Evolutionary conservation across 2,797 vertebrate species (phyloP), one percentile per base, ranked within the genome.

Genomic region (Liparis tanakae): DNA sequence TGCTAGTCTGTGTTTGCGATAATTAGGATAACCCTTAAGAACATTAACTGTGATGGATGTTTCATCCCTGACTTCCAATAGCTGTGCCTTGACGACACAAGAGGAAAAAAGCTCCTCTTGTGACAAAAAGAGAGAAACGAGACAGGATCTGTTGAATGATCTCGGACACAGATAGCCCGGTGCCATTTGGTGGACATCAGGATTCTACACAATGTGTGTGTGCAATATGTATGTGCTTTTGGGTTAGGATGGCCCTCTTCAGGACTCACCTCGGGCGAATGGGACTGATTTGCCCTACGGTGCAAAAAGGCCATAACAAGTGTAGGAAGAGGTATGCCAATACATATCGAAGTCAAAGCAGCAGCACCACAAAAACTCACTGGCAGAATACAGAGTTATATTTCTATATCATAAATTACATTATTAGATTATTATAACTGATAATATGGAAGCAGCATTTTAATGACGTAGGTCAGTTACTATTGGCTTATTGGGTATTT

Each of bases 1-100:
- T 89, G 83, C 90, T 89, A 90, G 90, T 91, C 88, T 87, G 86
- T 91, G 90, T 91, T 89, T 88, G 90, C 12, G 83, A 93, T 91
- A 89, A 91, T 93, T 91, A 90, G 88, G 90, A 91, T 90, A 92
- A 90, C 83, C 83, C 61, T 84, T 79, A 79, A 90, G 86, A 92
- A 92, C 92, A 94, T 92, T 93, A 92, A 89, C 89, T 74, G 86
- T 88, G 91, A 93, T 90, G 82, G 70, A 93, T 92, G 87, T 79
- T 84, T 84, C 78, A 83, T 87, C 69, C 72, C 67, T 30, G 77
- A 85, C 88, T 89, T 79, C 37, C 76, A 90, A 82, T 85, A 81
- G 81, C 75, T 90, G 65, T n/a, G 63, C 65, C 69, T 78, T 48
- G 5, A 65, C 54, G 59, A 70, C 78, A 48, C 76, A 8, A 20